Base-by-base conservation (phyloP, 2,888 invertebrate genomes). In the Oligia strigilis region DNA sequence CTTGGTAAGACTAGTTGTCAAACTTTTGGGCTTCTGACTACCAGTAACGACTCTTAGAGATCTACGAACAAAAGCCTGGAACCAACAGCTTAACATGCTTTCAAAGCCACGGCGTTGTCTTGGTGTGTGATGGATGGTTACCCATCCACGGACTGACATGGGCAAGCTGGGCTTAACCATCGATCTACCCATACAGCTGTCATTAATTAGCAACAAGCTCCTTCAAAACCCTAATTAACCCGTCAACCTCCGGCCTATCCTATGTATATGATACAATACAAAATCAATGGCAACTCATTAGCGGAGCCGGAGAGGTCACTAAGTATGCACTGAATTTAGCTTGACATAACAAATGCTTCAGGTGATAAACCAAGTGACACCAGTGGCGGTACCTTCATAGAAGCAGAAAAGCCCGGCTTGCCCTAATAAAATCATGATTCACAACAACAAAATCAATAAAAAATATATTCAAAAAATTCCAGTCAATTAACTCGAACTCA, bases 241-340 rank as follows among this genome's bases (percentile, higher is more conserved):
- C 5, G 40, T 40, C 5, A 4, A 40, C 5, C 40, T 40, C 5
- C 5, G 40, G 5, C 40, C 4, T 6, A 40, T 40, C 5, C 40
- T 5, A 40, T 40, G 40, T 40, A 40, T 40, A 40, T 5, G 5
- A 40, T 5, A 40, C 40, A 40, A 40, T 40, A 40, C 5, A 40
- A 40, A 4, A 40, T 40, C 40, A 40, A 40, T 40, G 4, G 40
- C 4, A 4, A 6, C 40, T 40, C 5, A 40, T 40, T 40, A 40
- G 40, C 40, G 40, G 40, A 40, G 40, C 5, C 5, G 6, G 5
- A 40, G 5, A 40, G 40, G 40, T 40, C 40, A 40, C 5, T 8
- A n/a, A 29, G 0, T 29, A 40, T 23, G 60, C 82, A 52, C 43
- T 62, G 17, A 77, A 80, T 77, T 67, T 43, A 60, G 14, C 58